Conservation (phyloP, 2,888 invertebrate species). For the Antheraea assamensis region DNA sequence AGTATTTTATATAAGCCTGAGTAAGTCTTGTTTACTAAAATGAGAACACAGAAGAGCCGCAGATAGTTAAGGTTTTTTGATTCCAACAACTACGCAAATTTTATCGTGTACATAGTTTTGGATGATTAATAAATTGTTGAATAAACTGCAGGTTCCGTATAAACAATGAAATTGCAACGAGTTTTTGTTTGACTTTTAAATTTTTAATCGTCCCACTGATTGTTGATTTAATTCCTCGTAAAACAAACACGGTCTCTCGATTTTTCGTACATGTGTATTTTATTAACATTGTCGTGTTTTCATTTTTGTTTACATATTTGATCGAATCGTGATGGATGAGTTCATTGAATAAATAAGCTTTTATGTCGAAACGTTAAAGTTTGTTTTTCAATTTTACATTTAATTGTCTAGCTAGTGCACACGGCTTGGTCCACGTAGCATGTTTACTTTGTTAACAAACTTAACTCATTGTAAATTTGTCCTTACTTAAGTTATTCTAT, state of each 20-base stretch:
- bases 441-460: too few species aligned
- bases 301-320: constrained; percentile 13
- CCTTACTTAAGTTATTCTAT: too few species aligned
- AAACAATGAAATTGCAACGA: constrained; percentile 27
- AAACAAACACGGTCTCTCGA: constrained; percentile 8
- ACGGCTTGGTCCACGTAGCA: too few species aligned
- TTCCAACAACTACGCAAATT: neutral
- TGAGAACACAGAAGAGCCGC: too few species aligned
- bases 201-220: constrained; percentile 6
- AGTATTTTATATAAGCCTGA: too few species aligned
- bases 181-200: constrained; percentile 11
- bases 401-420: too few species aligned
- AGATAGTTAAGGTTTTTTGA: neutral
- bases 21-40: too few species aligned
- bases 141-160: constrained; percentile 24
- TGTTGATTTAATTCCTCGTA: constrained; percentile 14
- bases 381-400: neutral
- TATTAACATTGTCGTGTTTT: neutral
- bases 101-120: neutral
- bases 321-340: constrained; percentile 12
- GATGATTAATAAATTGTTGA: neutral
- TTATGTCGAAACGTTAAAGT: constrained; percentile 1
- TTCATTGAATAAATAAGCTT: constrained; percentile 8
- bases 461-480: too few species aligned
- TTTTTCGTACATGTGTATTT: neutral